A percentile compares a stretch with the other conserved stretches of the same genome.
Evolutionary conservation across 2,888 invertebrate species (phyloP).

Genomic region (Hololepta plana): DNA sequence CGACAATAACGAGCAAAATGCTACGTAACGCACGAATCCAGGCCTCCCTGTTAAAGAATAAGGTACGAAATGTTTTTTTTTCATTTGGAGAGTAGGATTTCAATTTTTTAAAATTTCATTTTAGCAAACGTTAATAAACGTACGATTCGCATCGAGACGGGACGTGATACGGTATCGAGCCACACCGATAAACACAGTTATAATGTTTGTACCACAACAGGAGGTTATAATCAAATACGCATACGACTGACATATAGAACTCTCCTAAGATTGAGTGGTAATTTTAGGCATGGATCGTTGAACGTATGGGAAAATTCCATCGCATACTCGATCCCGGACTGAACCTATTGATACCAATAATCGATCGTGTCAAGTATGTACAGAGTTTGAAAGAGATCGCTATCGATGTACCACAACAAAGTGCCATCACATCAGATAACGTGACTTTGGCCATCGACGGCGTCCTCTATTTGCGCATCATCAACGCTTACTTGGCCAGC

Average conservation of each 20-base stretch:
- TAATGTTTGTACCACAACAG: constrained; percentile 98
- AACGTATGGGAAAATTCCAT: constrained; percentile 95
- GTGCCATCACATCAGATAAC: constrained; percentile 95
- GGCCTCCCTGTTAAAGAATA: no score
- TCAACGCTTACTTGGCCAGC: constrained; percentile 85
- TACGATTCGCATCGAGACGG: no score
- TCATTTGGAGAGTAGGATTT: no score
- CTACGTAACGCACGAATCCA: no score
- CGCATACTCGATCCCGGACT: constrained; percentile 87
- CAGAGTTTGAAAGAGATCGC: constrained; percentile 98
- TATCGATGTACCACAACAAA: constrained; percentile 96
- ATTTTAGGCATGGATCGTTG: constrained; percentile 85
- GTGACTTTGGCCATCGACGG: constrained; percentile 95
- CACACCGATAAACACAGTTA: constrained; percentile 76
- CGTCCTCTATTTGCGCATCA: constrained; percentile 83
- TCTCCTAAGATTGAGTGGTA: neutral
- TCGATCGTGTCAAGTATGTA: constrained; percentile 91
- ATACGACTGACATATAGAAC: no score
- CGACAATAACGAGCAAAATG: no score
- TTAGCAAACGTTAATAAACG: no score
- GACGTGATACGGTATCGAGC: no score
- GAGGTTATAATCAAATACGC: constrained; percentile 44
- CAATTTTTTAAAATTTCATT: no score
- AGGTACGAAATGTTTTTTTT: no score
- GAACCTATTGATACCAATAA: constrained; percentile 76